phyloP scores from a whole-genome alignment of 2,888 invertebrate genomes.

The Tinea semifulvella region DNA sequence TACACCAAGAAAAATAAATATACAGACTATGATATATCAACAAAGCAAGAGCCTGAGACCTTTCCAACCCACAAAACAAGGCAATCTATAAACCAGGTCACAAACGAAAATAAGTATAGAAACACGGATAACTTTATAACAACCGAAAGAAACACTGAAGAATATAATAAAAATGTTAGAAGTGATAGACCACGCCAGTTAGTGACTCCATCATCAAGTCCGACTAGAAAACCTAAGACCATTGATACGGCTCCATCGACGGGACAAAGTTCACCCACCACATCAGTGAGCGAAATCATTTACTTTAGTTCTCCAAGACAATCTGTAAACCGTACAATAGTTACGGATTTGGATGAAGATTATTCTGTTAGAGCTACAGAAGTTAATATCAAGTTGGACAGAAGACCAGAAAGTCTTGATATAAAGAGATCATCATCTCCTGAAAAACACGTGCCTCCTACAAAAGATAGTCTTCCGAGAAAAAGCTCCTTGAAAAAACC shows the following conservation, averaged over 20 bases:
- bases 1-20: conserved; percentile 27
- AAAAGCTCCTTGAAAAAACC: conserved; percentile 59
- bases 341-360: conserved; percentile 47
- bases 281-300: conserved; percentile 63
- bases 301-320: conserved; percentile 43
- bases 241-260: conserved; percentile 39
- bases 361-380: conserved; percentile 20
- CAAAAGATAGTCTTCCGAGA: conserved; percentile 45
- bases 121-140: conserved; percentile 39
- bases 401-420: conserved; percentile 29
- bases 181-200: conserved; percentile 44
- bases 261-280: conserved; percentile 62
- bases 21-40: conserved; percentile 14
- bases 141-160: conserved; percentile 37
- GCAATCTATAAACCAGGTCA: conserved; percentile 21
- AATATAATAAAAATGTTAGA: conserved; percentile 30
- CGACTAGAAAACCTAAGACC: conserved; percentile 46
- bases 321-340: conserved; percentile 28
- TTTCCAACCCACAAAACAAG: conserved; percentile 23
- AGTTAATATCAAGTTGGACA: conserved; percentile 6
- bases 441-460: conserved; percentile 34
- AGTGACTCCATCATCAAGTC: conserved; percentile 59
- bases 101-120: conserved; percentile 33
- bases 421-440: conserved; percentile 42
- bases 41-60: not conserved